Evolutionary conservation across 2,888 invertebrate species (phyloP), one percentile per base, ranked within the genome.

Genomic region (Notodonta ziczac): DNA sequence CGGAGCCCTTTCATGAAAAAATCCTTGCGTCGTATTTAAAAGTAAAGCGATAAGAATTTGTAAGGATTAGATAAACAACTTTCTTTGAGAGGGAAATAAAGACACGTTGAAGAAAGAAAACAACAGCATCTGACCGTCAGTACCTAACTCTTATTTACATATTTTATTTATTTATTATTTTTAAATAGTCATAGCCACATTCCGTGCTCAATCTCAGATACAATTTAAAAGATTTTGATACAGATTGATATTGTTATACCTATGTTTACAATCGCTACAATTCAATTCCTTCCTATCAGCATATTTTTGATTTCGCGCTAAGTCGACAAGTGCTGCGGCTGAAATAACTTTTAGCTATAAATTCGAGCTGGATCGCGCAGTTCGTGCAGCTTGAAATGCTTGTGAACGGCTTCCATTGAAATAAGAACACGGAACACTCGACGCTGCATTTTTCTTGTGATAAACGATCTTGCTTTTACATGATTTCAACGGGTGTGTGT

Each of bases 351-450:
- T 67, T 71, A 63, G 67, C 81, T 69, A 84, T 85, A 86, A 84
- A 86, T 86, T 78, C 73, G 59, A 72, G 66, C 76, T 78, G 79
- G 81, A 83, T 76, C 76, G 72, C 72, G 72, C n/a, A 52, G 50
- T 32, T 62, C 60, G 69, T 66, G 69, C 80, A 78, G 75, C 75
- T 74, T 72, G 75, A 78, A 82, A 78, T 70, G 76, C 74, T 65
- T 77, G 76, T 81, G 81, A 82, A 84, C 80, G 81, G 84, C 81
- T 85, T 78, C 79, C 76, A 84, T 85, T 85, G 83, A 84, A 86
- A 85, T 83, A 84, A 77, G 80, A 82, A 84, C 75, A 78, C 69
- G 66, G 67, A 70, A 66, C 73, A 74, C 70, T 71, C 70, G 65
- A 72, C 74, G 66, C 73, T 78, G 74, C 76, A 82, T 83, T 83